Evolutionary conservation across 2,888 invertebrate species (phyloP).

Genomic region (Cephus nigrinus): DNA sequence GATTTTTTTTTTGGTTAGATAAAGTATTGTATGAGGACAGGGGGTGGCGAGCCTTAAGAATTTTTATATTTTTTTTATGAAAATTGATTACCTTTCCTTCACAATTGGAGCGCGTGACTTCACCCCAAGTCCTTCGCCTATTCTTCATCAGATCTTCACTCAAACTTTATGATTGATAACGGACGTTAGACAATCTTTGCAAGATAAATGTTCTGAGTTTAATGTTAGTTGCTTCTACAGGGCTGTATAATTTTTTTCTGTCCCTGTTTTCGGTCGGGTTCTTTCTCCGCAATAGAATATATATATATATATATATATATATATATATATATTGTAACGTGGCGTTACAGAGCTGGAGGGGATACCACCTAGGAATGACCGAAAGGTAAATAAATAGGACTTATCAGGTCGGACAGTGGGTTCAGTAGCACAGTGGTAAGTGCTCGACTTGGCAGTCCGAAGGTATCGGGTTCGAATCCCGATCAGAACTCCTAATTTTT

Average conservation of each 20-base stretch:
- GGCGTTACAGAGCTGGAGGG: too few species aligned
- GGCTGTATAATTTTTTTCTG: not conserved
- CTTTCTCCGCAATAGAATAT: not conserved
- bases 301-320: not conserved
- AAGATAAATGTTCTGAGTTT: slow-evolving; percentile 20
- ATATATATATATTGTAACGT: too few species aligned
- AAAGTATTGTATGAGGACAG: not conserved
- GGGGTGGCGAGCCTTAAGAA: not conserved
- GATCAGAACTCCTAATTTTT: too few species aligned
- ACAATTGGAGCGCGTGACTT: not conserved
- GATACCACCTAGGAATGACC: too few species aligned
- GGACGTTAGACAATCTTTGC: slow-evolving; percentile 16
- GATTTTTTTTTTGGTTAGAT: not conserved
- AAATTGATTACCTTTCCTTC: not conserved
- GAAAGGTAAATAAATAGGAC: too few species aligned
- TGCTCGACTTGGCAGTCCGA: too few species aligned
- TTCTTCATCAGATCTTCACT: slow-evolving; percentile 15
- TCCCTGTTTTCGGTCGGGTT: not conserved
- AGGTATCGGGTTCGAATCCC: too few species aligned
- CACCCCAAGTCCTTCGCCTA: not conserved
- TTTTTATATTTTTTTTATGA: not conserved
- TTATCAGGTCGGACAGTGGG: too few species aligned
- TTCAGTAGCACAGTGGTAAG: too few species aligned
- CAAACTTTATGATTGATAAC: slow-evolving; percentile 21
- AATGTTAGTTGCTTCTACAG: slow-evolving; percentile 16